Base-by-base conservation (phyloP, 2,113 vertebrate genomes). In the Willisornis vidua region DNA sequence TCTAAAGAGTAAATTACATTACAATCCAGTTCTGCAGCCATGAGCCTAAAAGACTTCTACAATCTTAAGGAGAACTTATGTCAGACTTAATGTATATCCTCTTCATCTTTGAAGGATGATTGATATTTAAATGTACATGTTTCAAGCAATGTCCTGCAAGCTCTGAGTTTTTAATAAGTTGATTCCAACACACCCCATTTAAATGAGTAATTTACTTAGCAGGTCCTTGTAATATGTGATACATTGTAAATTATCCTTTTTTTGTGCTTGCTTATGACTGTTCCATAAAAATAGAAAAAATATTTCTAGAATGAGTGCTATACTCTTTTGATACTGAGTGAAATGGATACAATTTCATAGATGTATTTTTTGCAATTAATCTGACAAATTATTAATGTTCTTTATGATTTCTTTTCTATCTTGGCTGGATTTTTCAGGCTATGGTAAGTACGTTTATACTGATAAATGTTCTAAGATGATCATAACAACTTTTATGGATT, bases 401-500 rank as follows among this genome's bases (percentile, higher is more conserved):
- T 96, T 54, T 96, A 24, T 84, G 43, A 70, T 97, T 98, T 97
- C 67, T 94, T 97, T 97, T 41, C 71, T 95, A 35, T 93, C 83
- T 74, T 23, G 74, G 10, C 72, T 94, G 98, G 96, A 97, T 95
- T 95, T 96, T 95, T 95, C 97, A 98, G 98, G 98, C 98, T 52
- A 97, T 98, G 98, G 98, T 98, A 97, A 98, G 98, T 98, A 63
- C 33, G 91, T 93, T 94, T 70, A 29, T 83, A 48, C 66, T 68
- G 52, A 41, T 90, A 80, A 85, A 37, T 86, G 25, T 87, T 94
- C 19, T 90, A 26, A 82, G 90, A 71, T 73, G 1, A 54, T 74
- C 28, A 7, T 78, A 83, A 26, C 59, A 85, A 72, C 19, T 43
- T 31, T 80, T 63, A 46, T 1, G 7, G 17, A 59, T 90, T 81